Evolutionary conservation across 2,797 vertebrate species (phyloP), one percentile per base, ranked within the genome.

Genomic region (Corythornis leucogaster): DNA sequence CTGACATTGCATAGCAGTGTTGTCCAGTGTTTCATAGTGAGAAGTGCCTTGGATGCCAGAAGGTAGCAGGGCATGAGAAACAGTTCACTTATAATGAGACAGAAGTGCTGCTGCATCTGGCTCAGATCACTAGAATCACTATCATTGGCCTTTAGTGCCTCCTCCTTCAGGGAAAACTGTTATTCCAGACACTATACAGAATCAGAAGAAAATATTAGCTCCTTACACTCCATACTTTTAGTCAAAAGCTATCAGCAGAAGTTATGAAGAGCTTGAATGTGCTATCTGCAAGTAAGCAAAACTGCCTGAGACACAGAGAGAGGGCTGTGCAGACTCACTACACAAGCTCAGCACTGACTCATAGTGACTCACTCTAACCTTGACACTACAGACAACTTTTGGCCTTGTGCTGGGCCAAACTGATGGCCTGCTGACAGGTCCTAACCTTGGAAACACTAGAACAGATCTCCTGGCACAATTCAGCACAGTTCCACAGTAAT

Each of bases 21-120:
- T 70, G 20, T 30, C 45, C 33, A 46, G 43, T 31, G 21, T 48
- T 88, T 63, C 17, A 33, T 2, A 31, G 26, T 0, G 0, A 5
- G 19, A 85, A 74, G 19, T 26, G 26, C 11, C 18, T 88, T 2
- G 2, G 12, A 6, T 50, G 11, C 42, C 74, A 54, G 42, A 46
- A 75, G 2, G 35, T 28, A 59, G 63, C 3, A 42, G 18, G 20
- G 21, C 17, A 71, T 0, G 3, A 84, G 46, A 77, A 71, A 3
- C 2, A 64, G 7, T 46, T 85, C 25, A 17, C 11, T 71, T 33
- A 28, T 9, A 46, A 2, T 12, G 42, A 59, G 31, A 18, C 7
- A 68, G 62, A n/a, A 31, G 31, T 43, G n/a, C 28, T 43, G n/a
- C 28, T 61, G 59, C 19, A 19, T 53, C 30, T 68, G 24, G 8